A percentile compares a stretch with the other conserved stretches of the same genome.
phyloP scores from a whole-genome alignment of 2,797 vertebrate genomes.

The Todus mexicanus region DNA sequence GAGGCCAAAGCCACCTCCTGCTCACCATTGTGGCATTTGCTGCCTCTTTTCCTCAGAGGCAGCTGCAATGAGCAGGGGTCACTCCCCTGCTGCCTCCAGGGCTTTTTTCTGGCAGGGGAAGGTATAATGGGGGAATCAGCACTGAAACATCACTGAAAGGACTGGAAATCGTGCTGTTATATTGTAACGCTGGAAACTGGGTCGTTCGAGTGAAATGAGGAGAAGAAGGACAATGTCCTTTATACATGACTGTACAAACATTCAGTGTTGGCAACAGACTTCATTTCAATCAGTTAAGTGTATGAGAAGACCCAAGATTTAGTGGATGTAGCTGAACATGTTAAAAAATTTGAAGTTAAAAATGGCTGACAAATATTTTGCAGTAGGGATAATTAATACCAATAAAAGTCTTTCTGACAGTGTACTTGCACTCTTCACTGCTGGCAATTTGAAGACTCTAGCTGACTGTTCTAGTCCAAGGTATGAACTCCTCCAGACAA shows the following conservation, averaged over 20 bases:
- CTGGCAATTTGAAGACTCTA: not conserved
- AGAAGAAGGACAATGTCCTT: not conserved
- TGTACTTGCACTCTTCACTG: not conserved
- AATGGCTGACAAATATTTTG: not conserved
- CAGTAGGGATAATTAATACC: not conserved
- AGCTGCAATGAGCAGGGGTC: not conserved
- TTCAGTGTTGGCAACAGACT: not conserved
- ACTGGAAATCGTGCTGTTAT: not conserved
- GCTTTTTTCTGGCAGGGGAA: not conserved
- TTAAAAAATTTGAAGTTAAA: not conserved
- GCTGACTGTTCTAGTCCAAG: not conserved
- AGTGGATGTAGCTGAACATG: not conserved
- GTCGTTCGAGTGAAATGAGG: not conserved
- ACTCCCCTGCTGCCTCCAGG: not conserved
- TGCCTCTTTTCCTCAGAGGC: not conserved
- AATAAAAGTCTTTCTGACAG: not conserved
- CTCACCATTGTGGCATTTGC: not conserved
- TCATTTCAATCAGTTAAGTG: not conserved
- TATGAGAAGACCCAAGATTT: not conserved
- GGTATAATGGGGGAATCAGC: not conserved
- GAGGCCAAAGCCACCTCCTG: not conserved
- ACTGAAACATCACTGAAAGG: not conserved
- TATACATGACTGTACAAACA: not conserved
- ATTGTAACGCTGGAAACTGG: not conserved
- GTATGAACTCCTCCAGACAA: not conserved